Evolutionary conservation across 2,113 vertebrate genomes (phyloP), one percentile per base, ranked within the genome.

Genomic region (Peromyscus maniculatus): DNA sequence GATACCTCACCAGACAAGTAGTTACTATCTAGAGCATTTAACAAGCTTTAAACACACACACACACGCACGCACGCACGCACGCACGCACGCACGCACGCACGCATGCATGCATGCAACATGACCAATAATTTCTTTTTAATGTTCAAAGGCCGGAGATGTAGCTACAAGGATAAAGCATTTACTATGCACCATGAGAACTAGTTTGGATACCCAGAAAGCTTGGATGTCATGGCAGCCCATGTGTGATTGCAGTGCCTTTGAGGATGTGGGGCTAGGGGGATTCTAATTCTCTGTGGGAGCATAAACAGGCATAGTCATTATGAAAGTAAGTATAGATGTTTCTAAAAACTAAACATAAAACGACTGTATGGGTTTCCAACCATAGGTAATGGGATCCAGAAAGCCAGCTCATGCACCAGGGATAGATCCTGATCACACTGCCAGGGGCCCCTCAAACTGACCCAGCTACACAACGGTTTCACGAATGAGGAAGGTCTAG

Each of bases 141-240:
- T 80, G 19, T 33, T 55, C 78, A 80, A 55, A 36, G 33, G 6
- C 31, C 55, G 7, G 49, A 55, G 15, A 55, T 33, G 12, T 19
- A 33, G 49, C 28, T 80, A 5, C 3, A 36, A 36, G 78, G 33
- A 36, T 36, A 57, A 80, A 80, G 31, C 31, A 19, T 21, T 55
- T 36, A n/a, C 55, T 24, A 13, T 39, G 52, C 36, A 82, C 43
- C 11, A 28, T 17, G 36, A n/a, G 52, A 57, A n/a, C 19, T n/a
- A 13, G 12, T 59, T 82, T n/a, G 36, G 55, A n/a, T 39, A 36
- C 28, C 55, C 21, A 83, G 21, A 59, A 52, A n/a, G 2, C 55
- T 24, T n/a, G 33, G 22, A n/a, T 5, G 55, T 1, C 21, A 24
- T 1, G 11, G 33, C 4, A 59, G 19, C 19, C 4, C 9, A 39